phyloP scores from a whole-genome alignment of 2,113 vertebrate species.

The Emydura subglobosa region DNA sequence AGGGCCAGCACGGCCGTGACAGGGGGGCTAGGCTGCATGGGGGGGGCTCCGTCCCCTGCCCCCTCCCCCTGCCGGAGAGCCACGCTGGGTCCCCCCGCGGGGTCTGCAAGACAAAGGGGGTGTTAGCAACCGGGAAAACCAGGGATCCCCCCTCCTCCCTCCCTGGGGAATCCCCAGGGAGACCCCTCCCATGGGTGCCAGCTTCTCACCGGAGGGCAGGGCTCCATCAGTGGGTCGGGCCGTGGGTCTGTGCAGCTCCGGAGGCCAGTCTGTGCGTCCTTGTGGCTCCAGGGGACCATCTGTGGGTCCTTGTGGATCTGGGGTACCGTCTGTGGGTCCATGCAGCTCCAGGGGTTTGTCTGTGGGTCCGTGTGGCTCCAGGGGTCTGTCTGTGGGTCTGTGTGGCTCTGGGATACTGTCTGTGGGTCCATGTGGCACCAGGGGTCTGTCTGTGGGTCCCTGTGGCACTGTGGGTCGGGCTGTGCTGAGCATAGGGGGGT shows the following conservation, averaged over 20 bases:
- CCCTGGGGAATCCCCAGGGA: no score
- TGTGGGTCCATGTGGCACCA: background rate
- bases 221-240: background rate
- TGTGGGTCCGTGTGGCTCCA: background rate
- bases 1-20: background rate
- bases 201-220: background rate
- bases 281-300: background rate
- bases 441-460: no score
- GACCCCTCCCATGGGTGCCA: no score
- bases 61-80: background rate
- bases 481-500: background rate
- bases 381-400: background rate
- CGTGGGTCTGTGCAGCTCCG: no score
- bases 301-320: background rate
- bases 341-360: background rate
- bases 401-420: background rate
- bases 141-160: no score
- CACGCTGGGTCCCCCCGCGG: background rate
- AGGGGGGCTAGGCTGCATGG: background rate
- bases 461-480: background rate
- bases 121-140: background rate
- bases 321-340: no score
- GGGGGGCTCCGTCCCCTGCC: background rate
- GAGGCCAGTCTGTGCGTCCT: fast-evolving
- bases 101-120: background rate